phyloP scores from a whole-genome alignment of 2,797 vertebrate species.

The Distichodus sexfasciatus region DNA sequence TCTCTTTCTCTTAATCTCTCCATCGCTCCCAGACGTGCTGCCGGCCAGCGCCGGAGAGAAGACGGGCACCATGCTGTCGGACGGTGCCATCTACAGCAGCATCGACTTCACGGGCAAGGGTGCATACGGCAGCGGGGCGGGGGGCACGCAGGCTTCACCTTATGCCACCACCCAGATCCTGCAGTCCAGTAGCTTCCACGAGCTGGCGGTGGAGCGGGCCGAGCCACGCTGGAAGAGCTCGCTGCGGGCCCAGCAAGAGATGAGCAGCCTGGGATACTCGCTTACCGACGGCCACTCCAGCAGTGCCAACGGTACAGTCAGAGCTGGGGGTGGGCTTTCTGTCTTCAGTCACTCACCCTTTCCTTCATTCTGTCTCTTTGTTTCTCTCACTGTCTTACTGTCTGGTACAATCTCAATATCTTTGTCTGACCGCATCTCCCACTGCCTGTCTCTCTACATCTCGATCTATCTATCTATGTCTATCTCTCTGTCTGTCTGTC shows the following conservation, averaged over 20 bases:
- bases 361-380: not conserved
- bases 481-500: not conserved
- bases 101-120: constrained; percentile 97
- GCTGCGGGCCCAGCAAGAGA: constrained; percentile 90
- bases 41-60: constrained; percentile 91
- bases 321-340: no score
- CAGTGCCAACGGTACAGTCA: constrained; percentile 82
- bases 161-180: constrained; percentile 97
- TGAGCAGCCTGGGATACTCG: constrained; percentile 91
- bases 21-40: constrained; percentile 80
- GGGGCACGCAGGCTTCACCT: constrained; percentile 87
- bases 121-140: constrained; percentile 89
- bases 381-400: no score
- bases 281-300: constrained; percentile 89
- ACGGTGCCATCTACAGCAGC: constrained; percentile 98
- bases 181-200: constrained; percentile 96
- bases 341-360: no score
- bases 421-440: no score
- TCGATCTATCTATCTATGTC: no score
- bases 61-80: constrained; percentile 94
- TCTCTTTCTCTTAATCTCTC: constrained; percentile 46
- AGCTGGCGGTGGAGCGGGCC: constrained; percentile 91
- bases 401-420: no score
- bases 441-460: not conserved
- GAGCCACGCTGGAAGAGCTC: constrained; percentile 96